phyloP scores from a whole-genome alignment of 1,140 invertebrate genomes.

The Zaprionus nigranus region DNA sequence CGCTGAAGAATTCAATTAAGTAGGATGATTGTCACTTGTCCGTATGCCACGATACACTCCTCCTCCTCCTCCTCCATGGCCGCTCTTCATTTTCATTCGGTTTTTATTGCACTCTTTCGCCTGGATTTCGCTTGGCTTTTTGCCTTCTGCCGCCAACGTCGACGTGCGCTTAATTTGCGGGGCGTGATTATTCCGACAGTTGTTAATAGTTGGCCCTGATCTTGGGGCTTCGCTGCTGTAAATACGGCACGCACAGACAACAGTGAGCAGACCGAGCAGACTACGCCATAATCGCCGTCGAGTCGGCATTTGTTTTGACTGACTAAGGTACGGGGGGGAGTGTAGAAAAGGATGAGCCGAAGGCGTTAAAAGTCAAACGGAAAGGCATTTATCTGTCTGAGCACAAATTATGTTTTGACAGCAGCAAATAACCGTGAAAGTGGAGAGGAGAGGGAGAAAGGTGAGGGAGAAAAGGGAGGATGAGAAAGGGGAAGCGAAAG shows the following conservation, averaged over 20 bases:
- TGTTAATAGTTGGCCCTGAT: slow-evolving; percentile 67
- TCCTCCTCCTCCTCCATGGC: neutral
- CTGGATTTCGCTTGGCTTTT: slow-evolving; percentile 30
- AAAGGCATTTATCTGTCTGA: slow-evolving; percentile 14
- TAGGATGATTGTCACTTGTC: slow-evolving; percentile 84
- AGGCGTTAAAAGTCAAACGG: slow-evolving; percentile 50
- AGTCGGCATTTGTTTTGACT: slow-evolving; percentile 62
- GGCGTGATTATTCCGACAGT: slow-evolving; percentile 75
- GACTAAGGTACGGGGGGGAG: neutral
- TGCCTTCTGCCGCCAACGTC: slow-evolving; percentile 23
- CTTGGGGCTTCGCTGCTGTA: neutral
- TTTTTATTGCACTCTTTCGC: slow-evolving; percentile 23
- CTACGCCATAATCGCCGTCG: slow-evolving; percentile 49
- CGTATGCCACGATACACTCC: slow-evolving; percentile 71
- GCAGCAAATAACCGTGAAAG: neutral
- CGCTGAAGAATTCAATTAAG: slow-evolving; percentile 82
- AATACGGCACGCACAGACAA: slow-evolving; percentile 25
- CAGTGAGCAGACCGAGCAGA: slow-evolving; percentile 16
- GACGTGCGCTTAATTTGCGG: slow-evolving; percentile 62
- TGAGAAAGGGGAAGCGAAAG: neutral
- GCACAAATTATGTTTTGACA: slow-evolving; percentile 6
- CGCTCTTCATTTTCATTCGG: slow-evolving; percentile 10
- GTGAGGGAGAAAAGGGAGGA: neutral
- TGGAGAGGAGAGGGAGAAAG: neutral
- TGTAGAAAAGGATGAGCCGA: slow-evolving; percentile 22